A percentile compares a stretch with the other conserved stretches of the same genome.
phyloP scores from a whole-genome alignment of 2,797 vertebrate genomes.

The Pseudotriccus pelzelni region DNA sequence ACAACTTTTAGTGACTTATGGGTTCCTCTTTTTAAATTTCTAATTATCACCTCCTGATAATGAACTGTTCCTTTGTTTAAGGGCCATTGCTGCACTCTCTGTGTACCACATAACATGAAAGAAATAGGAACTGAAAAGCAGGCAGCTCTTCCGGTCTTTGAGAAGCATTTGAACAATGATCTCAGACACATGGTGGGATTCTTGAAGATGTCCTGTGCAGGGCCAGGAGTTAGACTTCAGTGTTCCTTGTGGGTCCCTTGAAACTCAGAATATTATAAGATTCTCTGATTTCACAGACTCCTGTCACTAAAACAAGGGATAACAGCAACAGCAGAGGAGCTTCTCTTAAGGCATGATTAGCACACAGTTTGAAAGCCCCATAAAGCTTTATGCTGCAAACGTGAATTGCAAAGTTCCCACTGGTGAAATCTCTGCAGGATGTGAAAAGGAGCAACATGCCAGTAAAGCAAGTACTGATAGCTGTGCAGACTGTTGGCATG shows the following conservation, averaged over 20 bases:
- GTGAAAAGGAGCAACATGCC: background rate
- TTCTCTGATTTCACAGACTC: background rate
- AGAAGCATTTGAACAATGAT: background rate
- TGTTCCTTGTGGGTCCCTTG: background rate
- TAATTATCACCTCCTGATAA: background rate
- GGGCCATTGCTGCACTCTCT: accelerated
- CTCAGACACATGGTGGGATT: background rate
- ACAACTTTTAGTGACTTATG: background rate
- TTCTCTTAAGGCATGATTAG: background rate
- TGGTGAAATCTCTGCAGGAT: background rate
- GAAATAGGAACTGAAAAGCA: background rate
- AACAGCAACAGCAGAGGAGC: background rate
- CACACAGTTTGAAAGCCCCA: background rate
- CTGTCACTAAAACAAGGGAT: background rate
- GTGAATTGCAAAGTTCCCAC: background rate
- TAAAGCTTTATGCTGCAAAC: background rate
- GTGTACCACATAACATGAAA: accelerated
- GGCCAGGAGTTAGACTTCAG: background rate
- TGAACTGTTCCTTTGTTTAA: background rate
- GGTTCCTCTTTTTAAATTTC: background rate
- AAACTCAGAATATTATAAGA: background rate
- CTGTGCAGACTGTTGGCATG: accelerated
- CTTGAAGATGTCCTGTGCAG: background rate
- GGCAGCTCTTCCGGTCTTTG: background rate
- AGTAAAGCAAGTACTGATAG: background rate